Evolutionary conservation across 1,140 invertebrate genomes (phyloP).

Genomic region (Meloidogyne chitwoodi): DNA sequence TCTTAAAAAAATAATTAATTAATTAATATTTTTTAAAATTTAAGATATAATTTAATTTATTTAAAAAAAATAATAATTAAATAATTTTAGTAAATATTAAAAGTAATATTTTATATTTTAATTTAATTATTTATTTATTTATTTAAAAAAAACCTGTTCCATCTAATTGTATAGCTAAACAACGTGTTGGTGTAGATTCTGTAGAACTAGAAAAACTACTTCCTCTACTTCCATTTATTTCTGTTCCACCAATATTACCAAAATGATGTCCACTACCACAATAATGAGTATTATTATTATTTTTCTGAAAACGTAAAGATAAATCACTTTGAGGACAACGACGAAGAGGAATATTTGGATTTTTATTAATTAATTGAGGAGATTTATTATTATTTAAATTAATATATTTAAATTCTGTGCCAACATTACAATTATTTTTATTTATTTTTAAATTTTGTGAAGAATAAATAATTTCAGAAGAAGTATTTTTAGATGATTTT

Average conservation of each 20-base stretch:
- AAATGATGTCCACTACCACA: background rate
- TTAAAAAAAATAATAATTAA: background rate
- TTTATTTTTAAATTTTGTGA: background rate
- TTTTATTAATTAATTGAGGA: background rate
- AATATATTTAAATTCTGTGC: background rate
- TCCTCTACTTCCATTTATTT: constrained; percentile 2
- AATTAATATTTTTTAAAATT: background rate
- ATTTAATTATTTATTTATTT: background rate
- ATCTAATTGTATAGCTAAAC: constrained; percentile 10
- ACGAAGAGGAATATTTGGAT: constrained; percentile 21
- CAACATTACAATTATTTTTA: background rate
- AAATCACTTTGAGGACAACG: constrained; percentile 44
- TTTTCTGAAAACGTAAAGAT: constrained; percentile 39
- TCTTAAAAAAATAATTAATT: constrained; percentile 20
- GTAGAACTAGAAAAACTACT: constrained; percentile 21
- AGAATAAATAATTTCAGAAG: background rate
- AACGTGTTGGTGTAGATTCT: constrained; percentile 38
- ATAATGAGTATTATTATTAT: constrained; percentile 19
- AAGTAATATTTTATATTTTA: too few species aligned
- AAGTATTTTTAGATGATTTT: background rate
- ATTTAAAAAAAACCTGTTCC: background rate
- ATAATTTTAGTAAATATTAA: too few species aligned
- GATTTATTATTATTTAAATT: background rate
- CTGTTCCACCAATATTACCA: background rate
- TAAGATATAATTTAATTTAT: background rate